Evolutionary conservation across 2,888 invertebrate genomes (phyloP), one percentile per base, ranked within the genome.

Genomic region (Dexiosoma caninum): DNA sequence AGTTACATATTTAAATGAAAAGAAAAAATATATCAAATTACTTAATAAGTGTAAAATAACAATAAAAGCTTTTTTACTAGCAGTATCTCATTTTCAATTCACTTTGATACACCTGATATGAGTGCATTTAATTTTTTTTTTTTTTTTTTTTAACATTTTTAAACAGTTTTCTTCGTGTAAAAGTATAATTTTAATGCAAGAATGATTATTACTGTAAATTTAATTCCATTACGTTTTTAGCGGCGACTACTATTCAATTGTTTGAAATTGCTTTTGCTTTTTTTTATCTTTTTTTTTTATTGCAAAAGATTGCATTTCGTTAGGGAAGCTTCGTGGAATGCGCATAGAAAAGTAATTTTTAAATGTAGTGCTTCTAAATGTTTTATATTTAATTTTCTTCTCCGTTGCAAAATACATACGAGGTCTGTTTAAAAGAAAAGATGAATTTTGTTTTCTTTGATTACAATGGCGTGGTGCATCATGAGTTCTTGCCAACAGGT

Each of bases 41-140:
- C 77, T 74, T 77, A 77, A 77, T 81, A 74, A 77, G 81, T 81
- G 46, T 74, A 42, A 69, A 77, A 81, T 81, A 77, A 69, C 72
- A 44, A 74, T 35, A 23, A 51, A 72, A 46, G 35, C 35, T 59
- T 40, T 62, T 77, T 57, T n/a, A n/a, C n/a, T n/a, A n/a, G 49
- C 37, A 46, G 16, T 27, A 59, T 53, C 69, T 69, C 66, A 32
- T 51, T 42, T 35, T 69, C 46, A 49, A 62, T 72, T 67, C 51
- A 23, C 71, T 71, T 64, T 62, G 64, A 62, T 70, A 21, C 77
- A 77, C 40, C 69, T 76, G 69, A 69, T 69, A 69, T 44, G n/a
- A n/a, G n/a, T n/a, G n/a, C n/a, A n/a, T n/a, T n/a, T n/a, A n/a
- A n/a, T n/a, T n/a, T n/a, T n/a, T n/a, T n/a, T n/a, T n/a, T n/a